Percentiles rank a stretch among this genome's conserved stretches.
Conservation (phyloP, 2,888 invertebrate genomes). For the Hirtodrosophila histrioides region DNA sequence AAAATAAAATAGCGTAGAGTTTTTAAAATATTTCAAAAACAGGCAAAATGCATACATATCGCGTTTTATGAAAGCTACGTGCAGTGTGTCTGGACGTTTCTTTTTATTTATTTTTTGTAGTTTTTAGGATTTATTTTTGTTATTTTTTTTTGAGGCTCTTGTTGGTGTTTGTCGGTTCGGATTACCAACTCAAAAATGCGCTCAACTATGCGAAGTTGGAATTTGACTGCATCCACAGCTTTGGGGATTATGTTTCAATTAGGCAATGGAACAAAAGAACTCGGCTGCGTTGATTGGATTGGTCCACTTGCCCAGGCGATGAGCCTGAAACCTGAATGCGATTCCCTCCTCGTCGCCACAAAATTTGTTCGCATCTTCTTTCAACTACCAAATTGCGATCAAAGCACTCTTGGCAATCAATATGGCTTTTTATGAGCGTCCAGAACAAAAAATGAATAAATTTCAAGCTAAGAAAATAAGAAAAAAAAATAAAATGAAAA, state of each 20-base stretch:
- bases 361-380: neutral
- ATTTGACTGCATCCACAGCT: conserved; percentile 41
- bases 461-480: no score
- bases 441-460: no score
- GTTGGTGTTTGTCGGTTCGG: conserved; percentile 43
- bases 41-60: conserved; percentile 2
- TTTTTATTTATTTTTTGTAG: conserved; percentile 1
- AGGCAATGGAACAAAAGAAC: conserved; percentile 35
- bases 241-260: conserved; percentile 66
- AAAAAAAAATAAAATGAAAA: no score
- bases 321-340: conserved; percentile 4
- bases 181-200: conserved; percentile 64
- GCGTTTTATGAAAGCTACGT: conserved; percentile 8
- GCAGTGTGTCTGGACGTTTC: neutral
- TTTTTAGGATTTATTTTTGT: conserved; percentile 3
- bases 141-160: conserved; percentile 2
- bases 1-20: no score
- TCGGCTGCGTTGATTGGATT: conserved; percentile 38
- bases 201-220: conserved; percentile 35
- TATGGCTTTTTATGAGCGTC: neutral
- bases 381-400: conserved; percentile 8
- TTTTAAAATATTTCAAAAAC: neutral
- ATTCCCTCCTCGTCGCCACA: neutral
- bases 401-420: neutral
- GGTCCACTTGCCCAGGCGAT: conserved; percentile 7